These are phyloP conservation scores for Tetramorium bicarinatum DNA, from an alignment of 2,888 invertebrate genomes.

Conservation along the genomic window DNA sequence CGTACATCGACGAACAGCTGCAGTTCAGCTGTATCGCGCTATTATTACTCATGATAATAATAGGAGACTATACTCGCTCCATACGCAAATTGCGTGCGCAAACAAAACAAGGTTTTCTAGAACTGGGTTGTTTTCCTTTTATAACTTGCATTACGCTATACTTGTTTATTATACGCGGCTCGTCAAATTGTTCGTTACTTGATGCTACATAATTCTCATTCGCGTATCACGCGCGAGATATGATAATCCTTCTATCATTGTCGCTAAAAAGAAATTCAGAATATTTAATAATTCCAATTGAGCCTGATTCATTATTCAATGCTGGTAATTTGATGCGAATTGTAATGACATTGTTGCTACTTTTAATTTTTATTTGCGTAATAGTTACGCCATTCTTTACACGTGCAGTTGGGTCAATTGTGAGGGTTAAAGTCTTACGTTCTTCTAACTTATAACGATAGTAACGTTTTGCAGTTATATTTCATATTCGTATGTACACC, in stretches of 20 bases:
- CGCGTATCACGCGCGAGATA: neutral
- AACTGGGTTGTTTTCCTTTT: conserved; percentile 27
- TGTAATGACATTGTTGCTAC: conserved; percentile 22
- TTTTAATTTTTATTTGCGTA: conserved; percentile 1
- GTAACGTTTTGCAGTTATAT: neutral
- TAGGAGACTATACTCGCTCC: conserved; percentile 38
- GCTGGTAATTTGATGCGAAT: conserved; percentile 23
- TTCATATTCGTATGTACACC: neutral
- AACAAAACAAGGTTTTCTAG: conserved; percentile 54
- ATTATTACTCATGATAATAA: conserved; percentile 56
- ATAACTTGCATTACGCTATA: conserved; percentile 2
- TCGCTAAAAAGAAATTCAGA: neutral
- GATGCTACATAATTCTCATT: neutral
- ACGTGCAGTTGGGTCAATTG: conserved; percentile 48
- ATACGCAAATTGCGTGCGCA: conserved; percentile 46
- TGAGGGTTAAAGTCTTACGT: conserved; percentile 45
- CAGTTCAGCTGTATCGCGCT: conserved; percentile 51
- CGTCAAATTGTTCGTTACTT: neutral
- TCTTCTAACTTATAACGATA: conserved; percentile 20
- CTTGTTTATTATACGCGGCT: neutral
- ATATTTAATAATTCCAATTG: conserved; percentile 12
- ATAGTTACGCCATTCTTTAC: conserved; percentile 29
- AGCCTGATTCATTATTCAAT: conserved; percentile 23
- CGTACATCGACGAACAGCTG: conserved; percentile 48
- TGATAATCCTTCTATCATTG: neutral